phyloP scores from a whole-genome alignment of 1,140 invertebrate species.

The Lasioglossum albipes region DNA sequence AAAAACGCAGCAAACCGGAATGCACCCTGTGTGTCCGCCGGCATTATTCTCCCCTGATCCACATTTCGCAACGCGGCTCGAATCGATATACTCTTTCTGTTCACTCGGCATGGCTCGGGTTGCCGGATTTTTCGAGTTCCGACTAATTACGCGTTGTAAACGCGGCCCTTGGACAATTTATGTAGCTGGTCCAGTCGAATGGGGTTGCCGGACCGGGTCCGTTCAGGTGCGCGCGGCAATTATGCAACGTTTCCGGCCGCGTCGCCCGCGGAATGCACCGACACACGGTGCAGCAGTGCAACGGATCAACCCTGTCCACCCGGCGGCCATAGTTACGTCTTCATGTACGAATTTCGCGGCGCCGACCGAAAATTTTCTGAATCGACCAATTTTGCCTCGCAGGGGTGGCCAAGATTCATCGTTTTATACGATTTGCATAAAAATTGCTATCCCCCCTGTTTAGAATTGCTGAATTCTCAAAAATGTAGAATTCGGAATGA shows the following conservation, averaged over 20 bases:
- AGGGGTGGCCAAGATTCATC: too few species aligned
- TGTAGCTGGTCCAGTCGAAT: constrained; percentile 49
- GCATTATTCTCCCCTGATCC: constrained; percentile 42
- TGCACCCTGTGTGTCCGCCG: constrained; percentile 25
- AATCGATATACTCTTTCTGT: constrained; percentile 41
- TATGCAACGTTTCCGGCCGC: constrained; percentile 65
- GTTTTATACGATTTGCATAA: too few species aligned
- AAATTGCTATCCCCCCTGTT: too few species aligned
- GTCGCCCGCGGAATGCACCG: constrained; percentile 36
- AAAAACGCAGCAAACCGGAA: not conserved
- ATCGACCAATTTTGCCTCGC: not conserved
- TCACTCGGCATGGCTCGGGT: constrained; percentile 56
- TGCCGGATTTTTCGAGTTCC: constrained; percentile 63
- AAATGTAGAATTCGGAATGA: too few species aligned
- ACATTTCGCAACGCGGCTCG: constrained; percentile 58
- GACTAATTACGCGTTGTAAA: constrained; percentile 71
- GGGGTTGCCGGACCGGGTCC: constrained; percentile 18
- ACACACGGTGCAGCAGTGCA: too few species aligned
- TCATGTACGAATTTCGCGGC: constrained; percentile 46
- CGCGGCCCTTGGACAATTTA: constrained; percentile 56
- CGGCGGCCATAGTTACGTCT: constrained; percentile 52
- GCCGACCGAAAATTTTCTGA: constrained; percentile 32
- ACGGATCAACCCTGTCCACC: too few species aligned
- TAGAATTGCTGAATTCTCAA: too few species aligned
- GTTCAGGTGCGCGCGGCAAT: constrained; percentile 56